These are phyloP conservation scores for Chamaetylas fuelleborni DNA, from an alignment of 2,113 vertebrate genomes.

Conservation along the genomic window DNA sequence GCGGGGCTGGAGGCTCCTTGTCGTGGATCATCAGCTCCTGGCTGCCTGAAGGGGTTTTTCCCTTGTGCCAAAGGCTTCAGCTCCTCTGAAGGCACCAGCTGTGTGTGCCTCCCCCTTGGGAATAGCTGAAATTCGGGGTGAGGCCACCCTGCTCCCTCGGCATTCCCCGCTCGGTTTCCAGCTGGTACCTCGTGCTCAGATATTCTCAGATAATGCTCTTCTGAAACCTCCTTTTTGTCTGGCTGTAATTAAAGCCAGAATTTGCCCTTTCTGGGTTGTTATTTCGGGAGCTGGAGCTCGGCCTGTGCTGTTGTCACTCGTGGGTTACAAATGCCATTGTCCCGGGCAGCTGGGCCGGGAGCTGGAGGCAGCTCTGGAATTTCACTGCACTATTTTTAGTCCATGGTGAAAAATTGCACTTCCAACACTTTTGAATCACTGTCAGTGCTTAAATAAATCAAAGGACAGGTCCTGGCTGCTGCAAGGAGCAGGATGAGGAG, in stretches of 20 bases:
- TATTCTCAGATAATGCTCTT: not conserved
- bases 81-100: not conserved
- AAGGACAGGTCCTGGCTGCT: not conserved
- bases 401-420: not conserved
- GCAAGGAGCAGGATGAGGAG: fast-evolving
- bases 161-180: fast-evolving
- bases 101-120: fast-evolving
- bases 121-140: not conserved
- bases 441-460: not conserved
- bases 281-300: not conserved
- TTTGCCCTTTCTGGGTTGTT: conserved; percentile 34
- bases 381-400: conserved; percentile 17
- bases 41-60: not conserved
- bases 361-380: conserved; percentile 43
- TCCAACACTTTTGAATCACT: not conserved
- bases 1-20: not conserved
- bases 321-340: conserved; percentile 43
- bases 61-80: not conserved
- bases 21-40: not conserved
- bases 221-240: not conserved
- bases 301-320: not conserved
- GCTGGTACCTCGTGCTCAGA: fast-evolving
- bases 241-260: conserved; percentile 39
- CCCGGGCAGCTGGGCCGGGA: not conserved
- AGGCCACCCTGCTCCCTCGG: fast-evolving